phyloP scores from a whole-genome alignment of 2,888 invertebrate genomes.

The Villa cingulata region DNA sequence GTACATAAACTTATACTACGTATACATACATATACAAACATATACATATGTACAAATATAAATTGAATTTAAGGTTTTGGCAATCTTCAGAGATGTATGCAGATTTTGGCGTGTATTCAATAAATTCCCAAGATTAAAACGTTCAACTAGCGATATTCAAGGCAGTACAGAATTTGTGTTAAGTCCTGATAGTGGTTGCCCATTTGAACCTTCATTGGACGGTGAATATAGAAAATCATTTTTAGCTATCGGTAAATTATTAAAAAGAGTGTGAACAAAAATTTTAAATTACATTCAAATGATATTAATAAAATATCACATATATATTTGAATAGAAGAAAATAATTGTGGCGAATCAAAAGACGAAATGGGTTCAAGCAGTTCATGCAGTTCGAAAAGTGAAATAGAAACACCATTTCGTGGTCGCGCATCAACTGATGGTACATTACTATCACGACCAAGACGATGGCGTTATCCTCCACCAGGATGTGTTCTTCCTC shows the following conservation, averaged over 20 bases:
- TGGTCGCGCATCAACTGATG: slow-evolving; percentile 62
- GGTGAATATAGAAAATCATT: slow-evolving; percentile 29
- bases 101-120: slow-evolving; percentile 60
- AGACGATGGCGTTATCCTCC: slow-evolving; percentile 45
- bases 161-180: slow-evolving; percentile 37
- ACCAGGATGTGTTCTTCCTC: slow-evolving; percentile 35
- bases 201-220: slow-evolving; percentile 30
- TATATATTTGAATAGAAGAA: slow-evolving; percentile 51
- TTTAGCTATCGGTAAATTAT: slow-evolving; percentile 23
- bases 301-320: slow-evolving; percentile 31
- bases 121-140: slow-evolving; percentile 50
- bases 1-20: too few relatives aligned
- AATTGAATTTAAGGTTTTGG: slow-evolving; percentile 53
- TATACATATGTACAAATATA: too few relatives aligned
- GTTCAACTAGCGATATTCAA: slow-evolving; percentile 44
- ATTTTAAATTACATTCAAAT: too few relatives aligned
- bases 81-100: slow-evolving; percentile 62
- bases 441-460: slow-evolving; percentile 45
- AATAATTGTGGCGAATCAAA: slow-evolving; percentile 46
- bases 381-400: slow-evolving; percentile 35
- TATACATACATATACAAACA: too few relatives aligned
- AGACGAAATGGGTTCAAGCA: slow-evolving; percentile 35
- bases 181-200: slow-evolving; percentile 39
- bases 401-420: slow-evolving; percentile 46
- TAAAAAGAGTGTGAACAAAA: background rate